Base-by-base conservation (phyloP, 2,888 invertebrate species). In the Agrenia bidenticulata region DNA sequence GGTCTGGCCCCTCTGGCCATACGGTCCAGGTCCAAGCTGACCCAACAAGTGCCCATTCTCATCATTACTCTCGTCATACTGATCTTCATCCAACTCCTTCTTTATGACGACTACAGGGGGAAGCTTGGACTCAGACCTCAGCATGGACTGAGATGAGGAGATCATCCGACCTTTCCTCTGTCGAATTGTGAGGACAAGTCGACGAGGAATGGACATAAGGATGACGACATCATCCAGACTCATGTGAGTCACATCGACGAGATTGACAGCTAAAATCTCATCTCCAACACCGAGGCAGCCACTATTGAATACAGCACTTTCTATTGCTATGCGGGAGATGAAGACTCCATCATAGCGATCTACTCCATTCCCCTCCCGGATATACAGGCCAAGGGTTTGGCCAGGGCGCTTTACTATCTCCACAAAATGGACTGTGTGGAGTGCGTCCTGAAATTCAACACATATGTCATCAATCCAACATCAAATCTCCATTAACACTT, bases 371-470 rank as follows among this genome's bases (percentile, higher is more conserved):
- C 98, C 97, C 78, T 99, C 98, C 45, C 97, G 86, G 78, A 99
- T 97, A 81, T 99, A 99, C 67, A 99, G 85, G 50, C 99, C 99
- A 72, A 99, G 84, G 26, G 97, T 97, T 82, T 99, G 98, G 15
- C 98, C 99, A 0, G 99, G 99, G 77, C 97, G 87, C 82, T 99
- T 99, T 75, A 99, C 95, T 78, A 99, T 97, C 83, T 99, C 99
- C 77, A 99, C 96, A 79, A 96, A 87, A 80, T 92, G 87, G 69
- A 94, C 92, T 76, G 88, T 85, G 80, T 90, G 88, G 77, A 89
- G 86, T 17, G 88, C 84, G 79, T 88, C 88, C 87, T 88, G 80
- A 77, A 63, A 64, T 32, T 32, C 11, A n/a, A n/a, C n/a, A n/a
- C n/a, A n/a, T n/a, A n/a, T n/a, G n/a, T n/a, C n/a, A n/a, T n/a